Evolutionary conservation across 2,888 invertebrate species (phyloP), one percentile per base, ranked within the genome.

Genomic region (Eristalis arbustorum): DNA sequence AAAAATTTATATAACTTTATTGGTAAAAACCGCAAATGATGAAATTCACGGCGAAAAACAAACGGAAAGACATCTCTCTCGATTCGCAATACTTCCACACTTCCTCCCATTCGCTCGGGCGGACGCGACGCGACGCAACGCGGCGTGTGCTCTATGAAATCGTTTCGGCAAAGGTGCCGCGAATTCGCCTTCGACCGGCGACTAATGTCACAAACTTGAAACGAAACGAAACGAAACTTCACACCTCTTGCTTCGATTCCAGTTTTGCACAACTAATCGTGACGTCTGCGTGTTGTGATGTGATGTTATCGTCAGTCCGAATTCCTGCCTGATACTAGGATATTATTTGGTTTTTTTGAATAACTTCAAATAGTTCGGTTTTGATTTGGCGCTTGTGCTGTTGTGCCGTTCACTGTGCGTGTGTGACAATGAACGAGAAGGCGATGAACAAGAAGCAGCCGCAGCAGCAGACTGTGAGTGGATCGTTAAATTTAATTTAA

Each of bases 201-300:
- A 72, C n/a, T 37, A 84, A 67, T 85, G 84, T 75, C 66, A 67
- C 82, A 71, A 85, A 77, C 73, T 73, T 62, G 74, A 87, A 59
- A 59, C 25, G 25, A 59, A 37, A 61, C 61, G 40, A 68, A 69
- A 34, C 66, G n/a, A 74, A 82, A 87, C 40, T 59, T 87, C 75
- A 67, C 87, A 83, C 83, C 78, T 83, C 61, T 62, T 78, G 72
- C 40, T 42, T 37, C 63, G 59, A 79, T 75, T 83, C 72, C 78
- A 72, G 87, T 83, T 83, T 87, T 75, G 87, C 75, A 72, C 67
- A 75, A 75, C 74, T 73, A 59, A 61, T 77, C 49, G 49, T 77
- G 75, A 72, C 69, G n/a, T n/a, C 25, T 71, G 31, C 4, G 42
- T 34, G 69, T 34, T 49, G 13, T 31, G 31, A 31, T 31, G 31